phyloP scores from a whole-genome alignment of 2,797 vertebrate genomes.

The Lophotriccus pileatus region DNA sequence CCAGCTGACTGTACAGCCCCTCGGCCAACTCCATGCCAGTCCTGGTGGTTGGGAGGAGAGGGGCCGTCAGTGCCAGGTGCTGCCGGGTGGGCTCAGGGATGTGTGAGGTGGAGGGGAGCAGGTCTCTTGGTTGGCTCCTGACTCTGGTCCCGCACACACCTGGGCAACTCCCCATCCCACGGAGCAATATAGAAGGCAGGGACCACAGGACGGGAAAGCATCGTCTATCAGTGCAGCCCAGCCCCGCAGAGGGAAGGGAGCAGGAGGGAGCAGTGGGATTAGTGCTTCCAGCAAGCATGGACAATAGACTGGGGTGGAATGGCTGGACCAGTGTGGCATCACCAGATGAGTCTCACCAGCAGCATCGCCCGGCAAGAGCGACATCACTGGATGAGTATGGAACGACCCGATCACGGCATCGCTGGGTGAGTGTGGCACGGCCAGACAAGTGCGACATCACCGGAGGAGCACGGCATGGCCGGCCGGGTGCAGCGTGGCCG shows the following conservation, averaged over 20 bases:
- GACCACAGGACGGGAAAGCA: fast-evolving
- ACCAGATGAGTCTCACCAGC: not conserved
- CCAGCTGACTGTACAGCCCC: constrained; percentile 85
- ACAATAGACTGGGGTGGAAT: fast-evolving
- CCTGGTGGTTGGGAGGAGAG: constrained; percentile 60
- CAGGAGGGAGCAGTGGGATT: too few species aligned
- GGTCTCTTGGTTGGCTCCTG: not conserved
- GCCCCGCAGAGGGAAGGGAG: not conserved
- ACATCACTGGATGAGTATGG: not conserved
- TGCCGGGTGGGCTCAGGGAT: not conserved
- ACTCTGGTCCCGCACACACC: too few species aligned
- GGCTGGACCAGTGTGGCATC: fast-evolving
- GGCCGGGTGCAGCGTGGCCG: fast-evolving
- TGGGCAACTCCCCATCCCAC: not conserved
- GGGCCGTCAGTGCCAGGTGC: not conserved
- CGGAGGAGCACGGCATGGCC: not conserved
- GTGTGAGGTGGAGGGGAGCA: not conserved
- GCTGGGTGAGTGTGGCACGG: fast-evolving
- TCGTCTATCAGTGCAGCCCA: fast-evolving
- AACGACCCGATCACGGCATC: not conserved
- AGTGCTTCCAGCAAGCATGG: fast-evolving
- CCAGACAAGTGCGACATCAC: not conserved
- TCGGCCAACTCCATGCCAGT: constrained; percentile 80
- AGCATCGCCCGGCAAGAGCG: not conserved
- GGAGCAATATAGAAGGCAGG: not conserved